Conservation (phyloP, 2,888 invertebrate genomes). For the Poecilobothrus nobilitatus region DNA sequence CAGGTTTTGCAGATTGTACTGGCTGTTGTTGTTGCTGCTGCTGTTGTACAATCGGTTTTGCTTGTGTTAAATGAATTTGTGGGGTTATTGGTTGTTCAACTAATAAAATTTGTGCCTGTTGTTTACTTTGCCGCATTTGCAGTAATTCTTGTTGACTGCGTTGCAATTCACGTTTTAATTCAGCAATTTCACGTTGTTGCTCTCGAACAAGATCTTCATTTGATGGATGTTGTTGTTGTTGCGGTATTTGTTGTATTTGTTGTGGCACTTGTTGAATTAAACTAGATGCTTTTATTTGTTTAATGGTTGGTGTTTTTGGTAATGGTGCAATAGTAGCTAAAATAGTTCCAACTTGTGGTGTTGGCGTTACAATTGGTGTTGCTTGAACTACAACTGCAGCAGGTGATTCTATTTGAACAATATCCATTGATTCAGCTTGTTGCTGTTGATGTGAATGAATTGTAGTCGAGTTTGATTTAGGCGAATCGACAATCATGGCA, state of each 20-base stretch:
- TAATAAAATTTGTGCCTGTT: slow-evolving; percentile 37
- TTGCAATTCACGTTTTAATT: slow-evolving; percentile 71
- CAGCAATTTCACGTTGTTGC: slow-evolving; percentile 80
- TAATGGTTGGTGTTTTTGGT: not conserved
- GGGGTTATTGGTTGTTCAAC: slow-evolving; percentile 22
- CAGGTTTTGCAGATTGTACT: slow-evolving; percentile 20
- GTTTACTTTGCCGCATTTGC: slow-evolving; percentile 55
- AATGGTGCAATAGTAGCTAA: slow-evolving; percentile 23
- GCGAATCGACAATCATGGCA: slow-evolving; percentile 28
- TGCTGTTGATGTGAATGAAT: slow-evolving; percentile 15
- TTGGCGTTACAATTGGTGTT: slow-evolving; percentile 32
- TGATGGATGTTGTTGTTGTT: slow-evolving; percentile 22
- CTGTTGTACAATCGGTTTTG: slow-evolving; percentile 33
- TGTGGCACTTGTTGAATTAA: not conserved
- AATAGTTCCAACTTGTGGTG: slow-evolving; percentile 38
- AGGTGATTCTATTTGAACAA: slow-evolving; percentile 40
- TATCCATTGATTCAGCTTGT: slow-evolving; percentile 43
- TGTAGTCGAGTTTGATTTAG: not conserved
- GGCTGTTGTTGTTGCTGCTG: slow-evolving; percentile 28
- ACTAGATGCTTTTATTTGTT: not conserved
- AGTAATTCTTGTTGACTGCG: slow-evolving; percentile 70
- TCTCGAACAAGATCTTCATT: slow-evolving; percentile 71
- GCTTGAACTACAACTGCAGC: slow-evolving; percentile 35
- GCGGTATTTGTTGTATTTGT: not conserved
- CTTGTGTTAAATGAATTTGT: not conserved